Conservation (phyloP, 2,797 vertebrate genomes). For the Florisuga fusca region DNA sequence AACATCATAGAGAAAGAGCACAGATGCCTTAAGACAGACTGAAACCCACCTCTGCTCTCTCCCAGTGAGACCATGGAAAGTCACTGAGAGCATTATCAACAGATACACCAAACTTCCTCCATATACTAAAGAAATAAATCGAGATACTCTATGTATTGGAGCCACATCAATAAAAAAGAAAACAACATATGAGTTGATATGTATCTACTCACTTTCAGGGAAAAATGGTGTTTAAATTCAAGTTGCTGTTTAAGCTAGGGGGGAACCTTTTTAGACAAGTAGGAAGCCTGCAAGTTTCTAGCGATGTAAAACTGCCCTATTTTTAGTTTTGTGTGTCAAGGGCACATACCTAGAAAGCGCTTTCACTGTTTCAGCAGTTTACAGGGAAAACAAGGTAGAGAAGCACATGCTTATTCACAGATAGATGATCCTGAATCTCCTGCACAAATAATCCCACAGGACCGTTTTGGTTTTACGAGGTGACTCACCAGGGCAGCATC, state of each 20-base stretch:
- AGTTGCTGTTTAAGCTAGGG: not conserved
- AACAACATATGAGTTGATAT: not conserved
- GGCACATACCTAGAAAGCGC: slow-evolving; percentile 56
- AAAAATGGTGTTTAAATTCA: not conserved
- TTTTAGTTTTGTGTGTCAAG: slow-evolving; percentile 54
- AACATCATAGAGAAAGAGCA: not conserved
- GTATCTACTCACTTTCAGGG: not conserved
- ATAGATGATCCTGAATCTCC: not conserved
- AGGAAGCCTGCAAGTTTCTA: not conserved
- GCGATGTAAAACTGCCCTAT: not conserved
- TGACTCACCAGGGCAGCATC: not conserved
- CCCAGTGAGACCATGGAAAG: not conserved
- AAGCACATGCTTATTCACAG: slow-evolving; percentile 34
- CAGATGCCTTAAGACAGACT: not conserved
- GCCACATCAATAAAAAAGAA: not conserved
- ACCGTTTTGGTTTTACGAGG: not conserved
- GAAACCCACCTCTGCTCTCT: not conserved
- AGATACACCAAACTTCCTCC: not conserved
- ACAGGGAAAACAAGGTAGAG: slow-evolving; percentile 44
- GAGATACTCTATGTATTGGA: not conserved
- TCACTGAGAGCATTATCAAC: not conserved
- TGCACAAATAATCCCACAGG: not conserved
- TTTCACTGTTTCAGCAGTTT: slow-evolving; percentile 56
- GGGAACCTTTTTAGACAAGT: not conserved
- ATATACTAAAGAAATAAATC: not conserved